These are phyloP conservation scores for Epizoanthus ramosus DNA, from an alignment of 92 coral and sea anemone species.

Conservation along the genomic window DNA sequence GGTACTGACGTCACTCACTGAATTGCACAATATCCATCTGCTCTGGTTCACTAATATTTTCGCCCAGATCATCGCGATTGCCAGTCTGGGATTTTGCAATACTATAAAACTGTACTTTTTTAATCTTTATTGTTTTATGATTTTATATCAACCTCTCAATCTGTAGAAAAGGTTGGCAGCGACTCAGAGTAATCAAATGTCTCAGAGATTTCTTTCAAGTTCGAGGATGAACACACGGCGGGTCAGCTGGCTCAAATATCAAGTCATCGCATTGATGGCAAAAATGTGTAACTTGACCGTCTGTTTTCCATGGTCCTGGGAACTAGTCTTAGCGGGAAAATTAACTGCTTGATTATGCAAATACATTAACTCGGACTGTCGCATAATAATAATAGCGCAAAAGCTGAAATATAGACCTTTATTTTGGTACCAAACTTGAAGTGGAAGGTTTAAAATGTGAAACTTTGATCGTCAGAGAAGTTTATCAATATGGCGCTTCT, in stretches of 20 bases:
- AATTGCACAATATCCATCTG: no score
- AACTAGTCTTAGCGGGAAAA: constrained; percentile 38
- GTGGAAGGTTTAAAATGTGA: constrained; percentile 31
- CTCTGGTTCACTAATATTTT: no score
- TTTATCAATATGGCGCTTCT: constrained; percentile 29
- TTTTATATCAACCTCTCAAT: no score
- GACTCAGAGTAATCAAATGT: no score
- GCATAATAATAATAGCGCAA: constrained; percentile 16
- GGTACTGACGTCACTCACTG: no score
- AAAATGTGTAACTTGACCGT: constrained; percentile 37
- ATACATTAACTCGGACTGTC: constrained; percentile 29
- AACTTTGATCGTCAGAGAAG: constrained; percentile 20
- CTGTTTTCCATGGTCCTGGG: constrained; percentile 28
- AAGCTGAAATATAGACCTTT: constrained; percentile 21
- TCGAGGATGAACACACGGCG: no score
- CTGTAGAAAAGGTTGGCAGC: no score
- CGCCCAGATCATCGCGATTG: no score
- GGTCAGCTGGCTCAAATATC: constrained; percentile 32
- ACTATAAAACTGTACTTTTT: no score
- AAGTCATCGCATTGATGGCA: constrained; percentile 47
- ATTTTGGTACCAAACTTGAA: constrained; percentile 29
- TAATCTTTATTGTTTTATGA: no score
- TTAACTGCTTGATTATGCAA: constrained; percentile 25
- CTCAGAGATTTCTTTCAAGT: no score
- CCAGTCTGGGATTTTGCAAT: neutral